Percentiles rank a stretch among this genome's conserved stretches.
Evolutionary conservation across 2,113 vertebrate species (phyloP).

Genomic region (Lasiurus cinereus): DNA sequence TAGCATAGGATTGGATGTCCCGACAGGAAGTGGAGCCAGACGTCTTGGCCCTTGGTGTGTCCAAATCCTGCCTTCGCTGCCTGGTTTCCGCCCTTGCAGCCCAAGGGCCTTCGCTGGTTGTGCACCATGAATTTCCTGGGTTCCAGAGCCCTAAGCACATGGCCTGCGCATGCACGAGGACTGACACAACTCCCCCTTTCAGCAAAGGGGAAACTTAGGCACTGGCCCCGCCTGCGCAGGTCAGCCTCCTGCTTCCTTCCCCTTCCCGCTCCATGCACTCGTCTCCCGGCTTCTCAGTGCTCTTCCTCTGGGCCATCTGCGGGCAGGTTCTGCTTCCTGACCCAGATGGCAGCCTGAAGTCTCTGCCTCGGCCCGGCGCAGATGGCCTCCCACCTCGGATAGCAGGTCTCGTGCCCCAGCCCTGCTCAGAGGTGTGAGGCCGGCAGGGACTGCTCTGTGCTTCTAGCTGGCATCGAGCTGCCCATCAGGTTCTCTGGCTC

Average conservation of each 20-base stretch:
- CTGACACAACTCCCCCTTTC: too few relatives aligned
- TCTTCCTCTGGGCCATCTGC: background rate
- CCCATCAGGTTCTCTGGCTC: accelerated
- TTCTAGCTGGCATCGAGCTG: background rate
- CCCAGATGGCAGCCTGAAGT: background rate
- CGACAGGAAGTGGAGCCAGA: accelerated
- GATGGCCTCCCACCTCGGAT: background rate
- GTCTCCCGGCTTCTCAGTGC: too few relatives aligned
- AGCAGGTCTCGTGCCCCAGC: background rate
- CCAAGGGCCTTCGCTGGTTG: background rate
- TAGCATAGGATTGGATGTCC: too few relatives aligned
- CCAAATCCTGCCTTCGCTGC: background rate
- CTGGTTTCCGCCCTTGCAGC: background rate
- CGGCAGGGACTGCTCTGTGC: background rate
- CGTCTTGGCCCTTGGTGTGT: background rate
- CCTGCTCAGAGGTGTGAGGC: background rate
- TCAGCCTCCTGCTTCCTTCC: background rate
- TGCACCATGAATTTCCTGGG: accelerated
- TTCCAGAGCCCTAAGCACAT: too few relatives aligned
- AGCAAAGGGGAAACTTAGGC: background rate
- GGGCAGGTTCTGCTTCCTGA: background rate
- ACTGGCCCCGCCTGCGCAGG: accelerated
- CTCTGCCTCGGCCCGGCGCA: background rate
- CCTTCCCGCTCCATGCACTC: accelerated
- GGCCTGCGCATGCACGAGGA: background rate